Conservation (phyloP, 2,113 vertebrate species). For the Archilochus colubris region DNA sequence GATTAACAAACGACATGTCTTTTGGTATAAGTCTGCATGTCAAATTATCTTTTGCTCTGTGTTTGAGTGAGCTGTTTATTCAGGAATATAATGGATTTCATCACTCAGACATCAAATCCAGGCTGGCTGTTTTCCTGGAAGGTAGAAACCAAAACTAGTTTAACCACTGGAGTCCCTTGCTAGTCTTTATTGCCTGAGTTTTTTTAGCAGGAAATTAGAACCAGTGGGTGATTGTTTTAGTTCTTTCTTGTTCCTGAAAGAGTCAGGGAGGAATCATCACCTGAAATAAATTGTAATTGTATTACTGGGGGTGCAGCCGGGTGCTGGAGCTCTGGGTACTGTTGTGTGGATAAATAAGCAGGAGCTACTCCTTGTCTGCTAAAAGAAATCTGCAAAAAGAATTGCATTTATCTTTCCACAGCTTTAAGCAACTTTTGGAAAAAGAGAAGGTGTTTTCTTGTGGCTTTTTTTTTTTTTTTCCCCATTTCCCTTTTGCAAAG, state of each 20-base stretch:
- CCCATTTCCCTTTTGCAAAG: not conserved
- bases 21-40: not conserved
- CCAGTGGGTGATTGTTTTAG: not conserved
- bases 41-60: not conserved
- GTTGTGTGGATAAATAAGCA: rapidly evolving
- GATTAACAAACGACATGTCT: not conserved
- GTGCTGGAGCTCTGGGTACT: not conserved
- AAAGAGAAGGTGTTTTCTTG: not conserved
- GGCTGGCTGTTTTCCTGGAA: slow-evolving; percentile 41
- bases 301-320: not conserved
- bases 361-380: not conserved
- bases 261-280: not conserved
- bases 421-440: not conserved
- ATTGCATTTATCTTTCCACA: not conserved
- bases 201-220: slow-evolving; percentile 12
- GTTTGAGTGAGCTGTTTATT: slow-evolving; percentile 10
- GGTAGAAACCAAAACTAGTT: slow-evolving; percentile 8
- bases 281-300: not conserved
- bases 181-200: not conserved
- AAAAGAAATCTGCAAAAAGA: not conserved
- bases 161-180: not conserved
- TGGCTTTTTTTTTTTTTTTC: not conserved
- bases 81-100: slow-evolving; percentile 26
- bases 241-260: slow-evolving; percentile 11
- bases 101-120: not conserved